A percentile compares a stretch with the other conserved stretches of the same genome.
Evolutionary conservation across 2,797 vertebrate genomes (phyloP).

Genomic region (Manis crassicaudata): DNA sequence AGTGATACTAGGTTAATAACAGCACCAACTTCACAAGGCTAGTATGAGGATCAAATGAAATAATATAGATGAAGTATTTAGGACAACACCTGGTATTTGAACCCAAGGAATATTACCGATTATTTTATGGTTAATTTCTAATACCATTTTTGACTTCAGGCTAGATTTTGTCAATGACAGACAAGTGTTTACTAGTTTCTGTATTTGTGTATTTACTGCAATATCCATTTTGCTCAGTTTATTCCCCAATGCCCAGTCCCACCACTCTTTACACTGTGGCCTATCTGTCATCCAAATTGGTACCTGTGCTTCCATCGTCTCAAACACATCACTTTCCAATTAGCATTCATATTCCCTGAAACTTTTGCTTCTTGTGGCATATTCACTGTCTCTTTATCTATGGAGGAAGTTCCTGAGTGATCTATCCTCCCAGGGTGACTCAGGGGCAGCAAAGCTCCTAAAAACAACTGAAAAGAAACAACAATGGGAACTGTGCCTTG

Average conservation of each 20-base stretch:
- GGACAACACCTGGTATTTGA: neutral
- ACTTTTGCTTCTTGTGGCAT: neutral
- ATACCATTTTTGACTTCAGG: neutral
- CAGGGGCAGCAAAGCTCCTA: neutral
- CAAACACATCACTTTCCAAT: neutral
- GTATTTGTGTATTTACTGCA: neutral
- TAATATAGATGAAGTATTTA: neutral
- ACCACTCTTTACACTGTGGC: neutral
- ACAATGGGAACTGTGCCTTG: neutral
- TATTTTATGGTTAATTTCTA: neutral
- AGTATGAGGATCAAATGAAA: neutral
- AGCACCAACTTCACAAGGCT: neutral
- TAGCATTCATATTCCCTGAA: neutral
- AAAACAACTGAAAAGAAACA: neutral
- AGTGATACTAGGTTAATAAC: neutral
- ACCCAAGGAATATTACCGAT: neutral
- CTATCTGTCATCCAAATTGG: neutral
- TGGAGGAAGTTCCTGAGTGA: neutral
- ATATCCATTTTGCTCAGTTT: neutral
- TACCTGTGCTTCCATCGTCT: neutral
- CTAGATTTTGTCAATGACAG: neutral
- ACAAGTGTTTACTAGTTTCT: neutral
- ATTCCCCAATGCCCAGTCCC: neutral
- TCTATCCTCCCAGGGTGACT: neutral
- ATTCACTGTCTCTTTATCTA: neutral